Base-by-base conservation (phyloP, 2,113 vertebrate species). In the Collichthys lucidus region DNA sequence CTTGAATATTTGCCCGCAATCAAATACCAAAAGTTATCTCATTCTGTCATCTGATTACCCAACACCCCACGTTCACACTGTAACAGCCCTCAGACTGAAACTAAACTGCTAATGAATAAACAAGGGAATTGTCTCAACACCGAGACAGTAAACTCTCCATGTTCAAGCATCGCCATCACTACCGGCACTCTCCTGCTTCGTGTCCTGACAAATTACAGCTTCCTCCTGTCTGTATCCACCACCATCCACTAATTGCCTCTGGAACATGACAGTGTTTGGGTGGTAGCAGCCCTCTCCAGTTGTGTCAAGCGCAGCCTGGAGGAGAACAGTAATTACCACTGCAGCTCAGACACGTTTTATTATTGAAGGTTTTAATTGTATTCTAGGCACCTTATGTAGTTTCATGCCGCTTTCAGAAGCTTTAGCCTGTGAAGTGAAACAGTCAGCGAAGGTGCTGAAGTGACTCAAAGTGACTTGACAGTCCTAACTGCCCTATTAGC, bases 211-310 rank as follows among this genome's bases (percentile, higher is more conserved):
- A 82, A 86, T 86, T 75, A 83, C 75, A 82, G 57, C 66, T 65
- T 80, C 68, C 65, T 79, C 31, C 82, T 56, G 67, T 57, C 52
- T 52, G 26, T 53, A 46, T 75, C 71, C 29, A 4, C 31, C n/a
- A 26, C 26, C 26, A 26, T 26, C 26, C 26, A 75, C 52, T 91
- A 92, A 94, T 92, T 83, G 89, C 82, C 85, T 52, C 47, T 73
- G 26, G 61, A 82, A 24, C 76, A n/a, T 87, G 89, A 88, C 70
- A 86, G 71, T 53, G 71, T 78, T 62, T 84, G 31, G 61, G n/a
- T 55, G 61, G 46, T 70, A 67, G 74, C 68, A 40, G 78, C 73
- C 31, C 72, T 83, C 49, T 68, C 26, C 9, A 0, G 35, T 64
- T 31, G 16, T 70, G 81, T 80, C 62, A 63, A 74, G 56, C 79